Percentiles rank a stretch among this genome's conserved stretches.
Evolutionary conservation across 2,113 vertebrate genomes (phyloP).

Genomic region (Platysternon megacephalum): DNA sequence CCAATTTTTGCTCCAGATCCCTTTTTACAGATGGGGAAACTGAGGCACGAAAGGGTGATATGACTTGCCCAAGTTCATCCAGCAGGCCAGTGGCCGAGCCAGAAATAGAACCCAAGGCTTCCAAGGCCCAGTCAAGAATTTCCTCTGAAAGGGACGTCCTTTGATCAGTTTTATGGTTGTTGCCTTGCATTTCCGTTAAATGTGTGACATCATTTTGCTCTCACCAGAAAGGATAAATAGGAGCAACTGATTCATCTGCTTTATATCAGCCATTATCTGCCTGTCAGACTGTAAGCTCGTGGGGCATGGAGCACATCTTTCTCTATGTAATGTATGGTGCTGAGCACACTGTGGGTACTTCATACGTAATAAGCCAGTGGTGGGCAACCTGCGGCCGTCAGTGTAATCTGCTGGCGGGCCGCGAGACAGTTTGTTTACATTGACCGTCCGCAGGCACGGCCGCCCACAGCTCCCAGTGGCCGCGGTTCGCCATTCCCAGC

Average conservation of each 20-base stretch:
- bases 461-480: no score
- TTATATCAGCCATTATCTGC: neutral
- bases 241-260: neutral
- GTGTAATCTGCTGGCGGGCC: no score
- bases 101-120: neutral
- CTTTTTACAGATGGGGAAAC: neutral
- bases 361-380: neutral
- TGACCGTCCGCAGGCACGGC: no score
- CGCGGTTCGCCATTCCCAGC: no score
- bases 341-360: neutral
- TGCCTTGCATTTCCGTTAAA: neutral
- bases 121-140: neutral
- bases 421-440: no score
- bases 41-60: neutral
- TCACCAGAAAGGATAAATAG: neutral
- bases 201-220: neutral
- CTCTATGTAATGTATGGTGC: neutral
- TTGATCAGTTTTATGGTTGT: neutral
- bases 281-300: neutral
- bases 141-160: neutral
- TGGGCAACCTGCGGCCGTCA: no score
- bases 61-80: neutral
- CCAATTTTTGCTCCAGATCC: no score
- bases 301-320: neutral
- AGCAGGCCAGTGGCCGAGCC: neutral